Evolutionary conservation across 2,113 vertebrate genomes (phyloP).

Genomic region (Urocynchramus pylzowi): DNA sequence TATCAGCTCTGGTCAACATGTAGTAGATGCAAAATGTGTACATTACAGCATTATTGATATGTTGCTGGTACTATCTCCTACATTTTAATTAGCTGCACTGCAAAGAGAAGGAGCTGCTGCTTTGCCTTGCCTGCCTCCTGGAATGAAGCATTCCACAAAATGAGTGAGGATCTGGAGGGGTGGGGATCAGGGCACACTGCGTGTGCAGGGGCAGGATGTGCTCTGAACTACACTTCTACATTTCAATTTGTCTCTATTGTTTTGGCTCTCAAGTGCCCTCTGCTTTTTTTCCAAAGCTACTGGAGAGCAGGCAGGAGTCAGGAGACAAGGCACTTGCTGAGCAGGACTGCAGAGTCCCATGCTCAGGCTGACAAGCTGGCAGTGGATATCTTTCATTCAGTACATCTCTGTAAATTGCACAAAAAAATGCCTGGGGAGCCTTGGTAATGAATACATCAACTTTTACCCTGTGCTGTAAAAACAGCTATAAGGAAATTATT

Average conservation of each 20-base stretch:
- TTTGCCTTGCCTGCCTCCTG: not conserved
- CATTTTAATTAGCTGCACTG: slow-evolving; percentile 48
- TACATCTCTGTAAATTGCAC: slow-evolving; percentile 29
- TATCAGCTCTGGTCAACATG: slow-evolving; percentile 5
- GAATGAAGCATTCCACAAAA: not conserved
- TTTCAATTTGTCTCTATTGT: slow-evolving; percentile 10
- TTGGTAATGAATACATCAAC: slow-evolving; percentile 2
- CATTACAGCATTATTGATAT: not conserved
- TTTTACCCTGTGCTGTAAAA: slow-evolving; percentile 35
- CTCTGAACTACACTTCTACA: not conserved
- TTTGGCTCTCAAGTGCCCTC: not conserved
- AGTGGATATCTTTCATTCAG: not conserved
- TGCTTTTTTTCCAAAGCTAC: not conserved
- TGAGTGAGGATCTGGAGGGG: not conserved
- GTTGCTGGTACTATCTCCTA: not conserved
- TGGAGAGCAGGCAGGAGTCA: not conserved
- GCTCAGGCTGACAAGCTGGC: not conserved
- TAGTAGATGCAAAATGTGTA: slow-evolving; percentile 7
- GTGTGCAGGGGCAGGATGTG: not conserved
- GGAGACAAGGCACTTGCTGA: not conserved
- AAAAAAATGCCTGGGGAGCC: slow-evolving; percentile 19
- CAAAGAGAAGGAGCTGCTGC: not conserved
- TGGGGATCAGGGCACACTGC: not conserved
- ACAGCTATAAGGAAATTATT: slow-evolving; percentile 18
- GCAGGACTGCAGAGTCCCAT: not conserved